These are phyloP conservation scores for Toxotes jaculatrix DNA, from an alignment of 2,113 vertebrate genomes.

Conservation along the genomic window DNA sequence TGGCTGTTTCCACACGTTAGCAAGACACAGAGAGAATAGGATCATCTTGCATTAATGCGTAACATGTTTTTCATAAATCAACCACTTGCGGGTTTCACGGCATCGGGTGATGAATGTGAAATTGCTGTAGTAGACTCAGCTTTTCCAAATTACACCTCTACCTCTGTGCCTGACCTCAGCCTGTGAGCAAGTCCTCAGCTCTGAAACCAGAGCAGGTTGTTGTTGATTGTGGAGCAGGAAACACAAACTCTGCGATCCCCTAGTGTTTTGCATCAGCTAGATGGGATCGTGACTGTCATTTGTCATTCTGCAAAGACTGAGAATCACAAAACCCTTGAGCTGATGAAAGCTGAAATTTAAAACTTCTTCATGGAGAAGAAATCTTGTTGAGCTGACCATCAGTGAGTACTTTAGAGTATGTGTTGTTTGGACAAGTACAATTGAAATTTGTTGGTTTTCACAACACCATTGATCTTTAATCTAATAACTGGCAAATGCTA, in stretches of 20 bases:
- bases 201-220: slow-evolving; percentile 23
- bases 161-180: background rate
- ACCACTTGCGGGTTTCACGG: background rate
- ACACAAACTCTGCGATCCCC: slow-evolving; percentile 13
- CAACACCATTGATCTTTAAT: slow-evolving; percentile 2
- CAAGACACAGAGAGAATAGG: slow-evolving; percentile 1
- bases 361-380: slow-evolving; percentile 17
- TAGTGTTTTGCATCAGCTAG: slow-evolving; percentile 12
- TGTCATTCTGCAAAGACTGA: slow-evolving; percentile 19
- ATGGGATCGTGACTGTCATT: slow-evolving; percentile 15
- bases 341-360: background rate
- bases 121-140: background rate
- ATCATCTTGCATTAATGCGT: background rate
- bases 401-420: background rate
- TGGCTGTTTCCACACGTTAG: slow-evolving; percentile 12
- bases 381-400: background rate
- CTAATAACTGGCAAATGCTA: slow-evolving; percentile 35
- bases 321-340: slow-evolving; percentile 11
- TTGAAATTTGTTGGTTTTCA: slow-evolving; percentile 18
- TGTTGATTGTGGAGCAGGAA: background rate
- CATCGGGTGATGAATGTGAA: background rate
- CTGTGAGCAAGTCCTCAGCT: background rate
- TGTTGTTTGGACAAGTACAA: slow-evolving; percentile 21
- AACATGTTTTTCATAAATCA: slow-evolving; percentile 25
- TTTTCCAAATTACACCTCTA: slow-evolving; percentile 14